Evolutionary conservation across 1,140 invertebrate species (phyloP), one percentile per base, ranked within the genome.

Genomic region (Leptonema lineaticorne): DNA sequence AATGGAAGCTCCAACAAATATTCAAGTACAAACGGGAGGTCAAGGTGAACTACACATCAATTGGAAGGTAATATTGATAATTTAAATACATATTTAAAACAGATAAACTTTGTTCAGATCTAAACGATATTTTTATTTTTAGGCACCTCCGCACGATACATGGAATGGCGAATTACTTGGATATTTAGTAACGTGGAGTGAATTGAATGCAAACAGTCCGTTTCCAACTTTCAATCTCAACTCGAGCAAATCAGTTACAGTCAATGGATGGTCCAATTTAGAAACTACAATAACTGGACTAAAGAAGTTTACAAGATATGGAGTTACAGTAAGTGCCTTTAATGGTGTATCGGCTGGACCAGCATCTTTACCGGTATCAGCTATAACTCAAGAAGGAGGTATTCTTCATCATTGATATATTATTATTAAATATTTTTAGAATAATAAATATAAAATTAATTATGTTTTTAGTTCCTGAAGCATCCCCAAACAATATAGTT

Each of bases 311-410:
- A 90, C 92, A 1, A 86, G 89, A 67, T 95, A 95, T 78, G 87
- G 89, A 63, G 85, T 95, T 48, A 85, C 87, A 11, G 88, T 96
- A 16, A 87, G 90, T 71, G 92, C 94, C 0, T 92, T 92, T 75
- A 97, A 96, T 75, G 87, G 87, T 30, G 88, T 94, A 45, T 94
- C 93, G 0, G 87, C 88, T 18, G 93, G 94, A 9, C 94, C 94
- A 0, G 82, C 87, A 2, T 91, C 90, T 20, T 77, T 85, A 0
- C 86, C 90, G n/a, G 81, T 91, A 20, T 85, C 88, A 58, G 90
- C 90, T 1, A 89, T 90, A 11, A 95, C 93, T 1, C 84, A 93
- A 37, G 93, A 95, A 85, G 92, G 93, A 82, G 90, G 91, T 93
- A 77, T 11, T 50, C 11, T n/a, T n/a, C n/a, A n/a, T n/a, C n/a